phyloP scores from a whole-genome alignment of 1,140 invertebrate species.

The Rhopalosiphum padi region DNA sequence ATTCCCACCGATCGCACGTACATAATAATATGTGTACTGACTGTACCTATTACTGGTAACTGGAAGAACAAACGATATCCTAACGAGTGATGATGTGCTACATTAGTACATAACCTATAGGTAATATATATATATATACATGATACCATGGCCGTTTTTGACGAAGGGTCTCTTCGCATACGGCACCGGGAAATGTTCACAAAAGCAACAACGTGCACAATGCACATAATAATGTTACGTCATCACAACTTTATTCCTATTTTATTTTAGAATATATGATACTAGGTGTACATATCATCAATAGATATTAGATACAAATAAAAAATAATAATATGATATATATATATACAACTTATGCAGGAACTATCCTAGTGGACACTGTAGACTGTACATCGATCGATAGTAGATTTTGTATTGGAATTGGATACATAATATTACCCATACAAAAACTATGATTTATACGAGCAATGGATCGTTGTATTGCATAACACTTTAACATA shows the following conservation, averaged over 20 bases:
- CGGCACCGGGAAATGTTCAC: neutral
- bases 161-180: neutral
- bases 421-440: neutral
- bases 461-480: neutral
- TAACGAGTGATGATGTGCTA: conserved; percentile 9
- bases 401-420: neutral
- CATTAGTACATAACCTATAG: neutral
- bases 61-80: conserved; percentile 3
- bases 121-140: neutral
- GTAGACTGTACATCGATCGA: neutral
- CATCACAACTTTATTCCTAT: neutral
- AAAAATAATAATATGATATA: neutral
- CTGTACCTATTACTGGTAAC: neutral
- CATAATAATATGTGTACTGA: neutral
- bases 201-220: neutral
- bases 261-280: neutral
- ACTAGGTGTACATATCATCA: neutral
- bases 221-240: neutral
- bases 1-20: conserved; percentile 5
- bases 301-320: neutral
- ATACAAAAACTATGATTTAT: neutral
- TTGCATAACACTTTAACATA: neutral
- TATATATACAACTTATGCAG: neutral
- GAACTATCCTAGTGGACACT: neutral
- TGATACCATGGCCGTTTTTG: neutral